phyloP scores from a whole-genome alignment of 1,140 invertebrate genomes.

The Drosophila mojavensis region DNA sequence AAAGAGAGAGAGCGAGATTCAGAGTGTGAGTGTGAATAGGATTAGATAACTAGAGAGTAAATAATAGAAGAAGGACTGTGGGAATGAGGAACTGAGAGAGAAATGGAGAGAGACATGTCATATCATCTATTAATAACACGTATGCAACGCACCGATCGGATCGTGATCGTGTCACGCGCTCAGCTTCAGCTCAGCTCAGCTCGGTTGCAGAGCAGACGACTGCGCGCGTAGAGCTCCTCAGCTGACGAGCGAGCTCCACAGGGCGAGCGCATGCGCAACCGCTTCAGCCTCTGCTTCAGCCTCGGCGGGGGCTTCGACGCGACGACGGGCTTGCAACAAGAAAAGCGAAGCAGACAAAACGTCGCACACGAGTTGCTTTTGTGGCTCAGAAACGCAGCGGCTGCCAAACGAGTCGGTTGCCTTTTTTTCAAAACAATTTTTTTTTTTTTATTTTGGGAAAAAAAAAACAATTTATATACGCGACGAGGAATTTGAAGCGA shows the following conservation, averaged over 20 bases:
- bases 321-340: conserved; percentile 52
- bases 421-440: conserved; percentile 20
- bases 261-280: conserved; percentile 38
- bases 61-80: no score
- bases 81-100: no score
- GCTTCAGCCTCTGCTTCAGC: conserved; percentile 3
- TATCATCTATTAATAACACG: no score
- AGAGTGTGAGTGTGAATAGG: no score
- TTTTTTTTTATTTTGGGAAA: neutral
- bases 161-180: conserved; percentile 28
- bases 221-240: conserved; percentile 20
- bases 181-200: neutral
- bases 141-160: no score
- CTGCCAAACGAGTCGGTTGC: conserved; percentile 78
- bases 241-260: conserved; percentile 8
- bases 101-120: no score
- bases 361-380: conserved; percentile 71
- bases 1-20: no score
- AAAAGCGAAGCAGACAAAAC: conserved; percentile 60
- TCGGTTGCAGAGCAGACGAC: conserved; percentile 10
- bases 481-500: conserved; percentile 11
- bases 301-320: neutral
- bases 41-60: no score
- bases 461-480: conserved; percentile 12
- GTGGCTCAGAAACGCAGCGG: conserved; percentile 80